Evolutionary conservation across 2,113 vertebrate species (phyloP).

Genomic region (Periophthalmodon schlosseri): DNA sequence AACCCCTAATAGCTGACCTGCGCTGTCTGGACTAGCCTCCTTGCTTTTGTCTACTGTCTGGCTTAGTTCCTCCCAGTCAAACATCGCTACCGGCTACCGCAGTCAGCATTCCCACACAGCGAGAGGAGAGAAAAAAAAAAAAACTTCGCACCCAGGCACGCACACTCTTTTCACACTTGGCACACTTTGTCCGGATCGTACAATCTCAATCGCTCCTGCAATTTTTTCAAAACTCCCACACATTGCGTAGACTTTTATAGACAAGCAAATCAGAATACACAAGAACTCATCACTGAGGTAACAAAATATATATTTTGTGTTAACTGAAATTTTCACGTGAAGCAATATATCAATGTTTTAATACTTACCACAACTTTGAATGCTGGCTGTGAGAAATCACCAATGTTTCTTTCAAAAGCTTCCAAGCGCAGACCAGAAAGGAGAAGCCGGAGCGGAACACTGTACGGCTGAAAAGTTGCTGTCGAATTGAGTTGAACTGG

Average conservation of each 20-base stretch:
- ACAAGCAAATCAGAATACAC: neutral
- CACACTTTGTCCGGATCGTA: constrained; percentile 45
- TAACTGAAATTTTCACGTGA: neutral
- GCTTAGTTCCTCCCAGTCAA: constrained; percentile 83
- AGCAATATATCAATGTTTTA: constrained; percentile 15
- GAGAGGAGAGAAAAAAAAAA: constrained; percentile 26
- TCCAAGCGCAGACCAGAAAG: constrained; percentile 42
- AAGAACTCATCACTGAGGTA: neutral
- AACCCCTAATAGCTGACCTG: constrained; percentile 84
- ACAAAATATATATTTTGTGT: constrained; percentile 2
- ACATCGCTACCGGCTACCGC: constrained; percentile 52
- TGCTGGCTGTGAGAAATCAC: neutral
- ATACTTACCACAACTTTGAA: constrained; percentile 62
- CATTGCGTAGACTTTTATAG: constrained; percentile 28
- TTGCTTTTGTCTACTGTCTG: constrained; percentile 94
- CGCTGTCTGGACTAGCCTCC: constrained; percentile 87
- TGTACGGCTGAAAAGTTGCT: constrained; percentile 56
- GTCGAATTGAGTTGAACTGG: constrained; percentile 64
- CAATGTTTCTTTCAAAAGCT: constrained; percentile 27
- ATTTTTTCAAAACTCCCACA: constrained; percentile 46
- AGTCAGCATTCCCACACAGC: constrained; percentile 72
- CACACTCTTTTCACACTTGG: constrained; percentile 40
- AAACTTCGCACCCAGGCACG: neutral
- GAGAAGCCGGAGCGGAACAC: constrained; percentile 55
- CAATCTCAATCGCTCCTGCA: constrained; percentile 23